phyloP scores from a whole-genome alignment of 2,888 invertebrate species.

The Meta bourneti region DNA sequence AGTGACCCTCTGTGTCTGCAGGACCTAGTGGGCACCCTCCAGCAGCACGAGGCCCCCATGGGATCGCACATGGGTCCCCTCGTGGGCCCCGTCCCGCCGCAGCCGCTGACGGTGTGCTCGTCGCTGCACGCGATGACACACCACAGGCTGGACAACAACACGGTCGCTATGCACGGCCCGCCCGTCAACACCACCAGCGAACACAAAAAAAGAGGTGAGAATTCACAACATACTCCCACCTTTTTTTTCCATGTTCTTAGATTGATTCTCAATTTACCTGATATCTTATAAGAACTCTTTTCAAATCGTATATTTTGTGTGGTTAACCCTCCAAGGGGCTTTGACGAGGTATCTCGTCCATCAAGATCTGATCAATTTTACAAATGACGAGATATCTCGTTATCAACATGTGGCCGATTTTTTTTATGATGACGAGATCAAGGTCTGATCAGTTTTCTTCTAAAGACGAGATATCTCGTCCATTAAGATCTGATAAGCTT shows the following conservation, averaged over 20 bases:
- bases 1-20: constrained; percentile 81
- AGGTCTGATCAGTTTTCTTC: too few species aligned
- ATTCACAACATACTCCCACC: background rate
- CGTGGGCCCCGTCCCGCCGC: constrained; percentile 55
- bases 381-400: too few species aligned
- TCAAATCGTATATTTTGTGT: too few species aligned
- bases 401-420: too few species aligned
- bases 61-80: constrained; percentile 66
- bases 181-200: constrained; percentile 7
- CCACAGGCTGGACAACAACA: constrained; percentile 58
- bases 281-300: too few species aligned
- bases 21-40: constrained; percentile 79
- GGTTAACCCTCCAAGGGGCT: too few species aligned
- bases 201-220: constrained; percentile 72
- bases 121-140: constrained; percentile 72
- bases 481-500: too few species aligned
- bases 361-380: too few species aligned
- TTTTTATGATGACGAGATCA: too few species aligned
- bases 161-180: constrained; percentile 45
- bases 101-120: constrained; percentile 63
- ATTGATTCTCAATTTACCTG: too few species aligned
- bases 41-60: constrained; percentile 54
- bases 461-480: too few species aligned
- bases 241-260: background rate
- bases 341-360: too few species aligned